Evolutionary conservation across 2,797 vertebrate species (phyloP), one percentile per base, ranked within the genome.

Genomic region (Octomys mimax): DNA sequence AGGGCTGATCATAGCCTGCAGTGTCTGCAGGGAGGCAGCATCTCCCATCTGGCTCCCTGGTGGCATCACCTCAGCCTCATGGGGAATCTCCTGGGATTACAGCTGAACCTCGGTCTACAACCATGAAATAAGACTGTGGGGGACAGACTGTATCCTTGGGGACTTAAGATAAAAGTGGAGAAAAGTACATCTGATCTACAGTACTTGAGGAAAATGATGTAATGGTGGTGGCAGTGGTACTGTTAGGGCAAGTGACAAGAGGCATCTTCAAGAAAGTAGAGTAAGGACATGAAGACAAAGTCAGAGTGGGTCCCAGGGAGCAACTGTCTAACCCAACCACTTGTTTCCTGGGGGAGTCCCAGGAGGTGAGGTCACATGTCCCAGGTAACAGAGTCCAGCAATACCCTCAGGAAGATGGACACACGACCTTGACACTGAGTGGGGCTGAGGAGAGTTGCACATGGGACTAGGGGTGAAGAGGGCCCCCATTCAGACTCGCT

Each of bases 171-270:
- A 89, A 94, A 91, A 95, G 39, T 52, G 52, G 22, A 49, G 83
- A 90, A 61, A 42, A 3, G 66, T 59, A 49, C 85, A 77, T 73
- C 61, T 82, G 84, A 87, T 83, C 22, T 87, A 66, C 85, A 85
- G 89, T 87, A 95, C 96, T 87, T n/a, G 66, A 94, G 36, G 42
- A 70, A 95, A 68, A 82, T 28, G 14, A 80, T 95, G 82, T 82
- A 54, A 91, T 16, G 57, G 64, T 28, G 54, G 75, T 16, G 57
- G 68, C 24, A 61, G 42, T 59, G 66, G 68, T 5, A 46, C 19
- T 22, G 14, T 95, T 54, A 80, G 28, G 54, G 81, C 84, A 71
- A 92, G 36, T 39, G 75, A 92, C 52, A 59, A 52, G 93, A 85
- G 61, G 73, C 81, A 16, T 42, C 5, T n/a, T 89, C 11, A 59